These are phyloP conservation scores for Mactromeris polynyma DNA, from an alignment of 2,888 invertebrate genomes.

Conservation along the genomic window DNA sequence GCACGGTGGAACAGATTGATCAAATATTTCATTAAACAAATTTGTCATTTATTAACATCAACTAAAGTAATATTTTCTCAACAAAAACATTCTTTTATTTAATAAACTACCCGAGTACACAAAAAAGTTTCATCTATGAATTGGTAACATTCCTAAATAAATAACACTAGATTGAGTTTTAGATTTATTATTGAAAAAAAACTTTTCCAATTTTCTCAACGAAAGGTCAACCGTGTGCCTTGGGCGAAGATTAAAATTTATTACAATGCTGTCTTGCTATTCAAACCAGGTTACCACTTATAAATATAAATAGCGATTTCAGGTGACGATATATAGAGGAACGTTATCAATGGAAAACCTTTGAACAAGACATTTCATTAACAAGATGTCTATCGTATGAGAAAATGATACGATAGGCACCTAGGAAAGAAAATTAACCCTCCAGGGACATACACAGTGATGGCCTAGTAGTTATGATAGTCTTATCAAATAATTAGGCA, in stretches of 20 bases:
- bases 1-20: not conserved
- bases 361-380: conserved; percentile 6
- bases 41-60: not conserved
- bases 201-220: conserved; percentile 31
- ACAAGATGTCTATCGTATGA: conserved; percentile 3
- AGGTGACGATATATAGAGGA: conserved; percentile 7
- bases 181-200: conserved; percentile 33
- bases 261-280: conserved; percentile 6
- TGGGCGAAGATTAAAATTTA: conserved; percentile 39
- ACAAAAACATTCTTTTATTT: not conserved
- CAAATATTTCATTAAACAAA: not conserved
- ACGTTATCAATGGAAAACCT: not conserved
- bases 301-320: conserved; percentile 16
- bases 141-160: conserved; percentile 31
- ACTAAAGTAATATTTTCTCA: not conserved
- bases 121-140: not conserved
- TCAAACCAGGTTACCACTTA: not conserved
- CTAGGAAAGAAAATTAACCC: conserved; percentile 2
- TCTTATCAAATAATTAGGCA: not conserved
- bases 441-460: not conserved
- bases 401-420: conserved; percentile 20
- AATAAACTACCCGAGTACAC: conserved; percentile 1
- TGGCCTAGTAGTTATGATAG: not conserved
- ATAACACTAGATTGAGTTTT: conserved; percentile 39
- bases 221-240: conserved; percentile 30